phyloP scores from a whole-genome alignment of 2,113 vertebrate species.

The Pholis gunnellus region DNA sequence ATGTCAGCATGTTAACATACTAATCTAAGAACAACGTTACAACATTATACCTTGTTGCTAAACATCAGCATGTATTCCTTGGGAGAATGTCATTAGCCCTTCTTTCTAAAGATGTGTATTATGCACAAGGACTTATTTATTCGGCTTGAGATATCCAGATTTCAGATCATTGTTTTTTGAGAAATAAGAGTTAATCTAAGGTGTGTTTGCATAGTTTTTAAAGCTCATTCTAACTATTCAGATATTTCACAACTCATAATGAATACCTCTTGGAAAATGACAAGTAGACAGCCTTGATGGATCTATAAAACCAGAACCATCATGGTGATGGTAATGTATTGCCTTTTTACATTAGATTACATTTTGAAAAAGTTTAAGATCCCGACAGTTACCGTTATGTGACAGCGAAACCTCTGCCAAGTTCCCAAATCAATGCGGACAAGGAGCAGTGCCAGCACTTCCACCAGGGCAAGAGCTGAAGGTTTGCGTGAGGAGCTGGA shows the following conservation, averaged over 20 bases:
- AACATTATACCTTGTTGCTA: background rate
- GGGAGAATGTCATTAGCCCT: background rate
- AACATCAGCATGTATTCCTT: background rate
- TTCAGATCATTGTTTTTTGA: background rate
- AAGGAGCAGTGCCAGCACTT: conserved; percentile 33
- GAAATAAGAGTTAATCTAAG: background rate
- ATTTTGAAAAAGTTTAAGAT: conserved; percentile 5
- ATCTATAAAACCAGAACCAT: conserved; percentile 5
- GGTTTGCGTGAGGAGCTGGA: conserved; percentile 1
- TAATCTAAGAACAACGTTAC: background rate
- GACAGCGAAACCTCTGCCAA: conserved; percentile 22
- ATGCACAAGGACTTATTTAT: no score
- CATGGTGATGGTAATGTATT: no score
- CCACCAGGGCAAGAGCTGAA: conserved; percentile 17
- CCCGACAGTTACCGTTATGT: conserved; percentile 3
- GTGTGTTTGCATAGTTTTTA: background rate
- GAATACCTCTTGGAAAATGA: background rate
- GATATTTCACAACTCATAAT: background rate
- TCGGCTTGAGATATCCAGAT: no score
- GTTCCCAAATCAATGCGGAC: conserved; percentile 51
- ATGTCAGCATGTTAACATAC: background rate
- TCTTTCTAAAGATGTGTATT: background rate
- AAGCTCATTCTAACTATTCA: background rate
- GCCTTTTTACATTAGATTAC: background rate
- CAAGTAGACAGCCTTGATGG: background rate